Evolutionary conservation across 2,888 invertebrate genomes (phyloP), one percentile per base, ranked within the genome.

Genomic region (Zaprionus bogoriensis): DNA sequence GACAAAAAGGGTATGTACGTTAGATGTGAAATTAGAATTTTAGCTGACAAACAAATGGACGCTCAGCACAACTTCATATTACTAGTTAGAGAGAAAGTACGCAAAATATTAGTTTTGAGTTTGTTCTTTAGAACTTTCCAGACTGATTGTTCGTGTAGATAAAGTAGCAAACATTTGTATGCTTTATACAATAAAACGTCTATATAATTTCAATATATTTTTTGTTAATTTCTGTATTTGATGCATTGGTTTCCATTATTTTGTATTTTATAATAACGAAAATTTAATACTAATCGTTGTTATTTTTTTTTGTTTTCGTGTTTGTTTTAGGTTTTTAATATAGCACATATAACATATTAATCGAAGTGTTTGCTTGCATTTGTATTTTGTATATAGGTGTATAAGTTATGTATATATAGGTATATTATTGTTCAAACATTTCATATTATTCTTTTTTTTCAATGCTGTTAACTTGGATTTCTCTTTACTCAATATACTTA

Each of bases 101-200:
- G 68, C 59, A 64, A 68, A 57, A 60, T 59, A 62, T 57, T 53
- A 59, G 73, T 73, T 77, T 83, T 79, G 74, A 60, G 60, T 60
- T 65, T 67, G 62, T 63, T 64, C 64, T 61, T 66, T 65, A 58
- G 71, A 77, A 77, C 69, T 83, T 83, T 83, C 83, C 80, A 75
- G 66, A 64, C 65, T 74, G 44, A 46, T 58, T 55, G 20, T 39
- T 9, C 61, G 71, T 71, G 64, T 79, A 70, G 83, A 66, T 82
- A 80, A 80, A 79, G 80, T 59, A 80, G 83, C 83, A 83, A 80
- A 80, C 80, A 80, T 77, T 80, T 74, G 82, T 80, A 80, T 80
- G 80, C 79, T 82, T 84, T 87, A 85, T 87, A 86, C 85, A 87
- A 85, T 86, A 87, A 87, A 85, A 84, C 83, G 80, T 80, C 80